Conservation (phyloP, 2,797 vertebrate genomes). For the Lycodopsis pacificus region DNA sequence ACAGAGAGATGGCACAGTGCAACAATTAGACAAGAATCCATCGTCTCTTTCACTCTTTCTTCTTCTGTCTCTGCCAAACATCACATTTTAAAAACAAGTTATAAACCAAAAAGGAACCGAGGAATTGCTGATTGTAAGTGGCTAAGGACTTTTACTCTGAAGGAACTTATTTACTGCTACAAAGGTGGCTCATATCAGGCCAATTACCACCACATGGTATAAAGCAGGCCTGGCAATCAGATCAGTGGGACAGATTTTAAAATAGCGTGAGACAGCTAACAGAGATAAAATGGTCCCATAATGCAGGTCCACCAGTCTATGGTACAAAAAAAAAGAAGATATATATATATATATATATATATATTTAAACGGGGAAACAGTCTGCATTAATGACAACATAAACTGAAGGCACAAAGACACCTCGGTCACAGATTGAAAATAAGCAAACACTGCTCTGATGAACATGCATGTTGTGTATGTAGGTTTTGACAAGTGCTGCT, state of each 20-base stretch:
- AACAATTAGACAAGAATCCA: background rate
- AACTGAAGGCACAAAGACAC: slow-evolving; percentile 2
- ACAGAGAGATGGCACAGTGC: slow-evolving; percentile 9
- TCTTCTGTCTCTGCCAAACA: background rate
- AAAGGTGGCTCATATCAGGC: background rate
- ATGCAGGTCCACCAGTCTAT: background rate
- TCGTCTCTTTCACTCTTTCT: background rate
- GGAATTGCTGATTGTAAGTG: background rate
- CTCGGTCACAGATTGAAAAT: slow-evolving; percentile 11
- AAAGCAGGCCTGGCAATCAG: background rate
- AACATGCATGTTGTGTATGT: slow-evolving; percentile 30
- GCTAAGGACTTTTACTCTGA: background rate
- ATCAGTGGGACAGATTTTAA: background rate
- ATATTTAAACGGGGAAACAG: background rate
- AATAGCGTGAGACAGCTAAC: background rate
- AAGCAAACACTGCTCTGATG: slow-evolving; percentile 10
- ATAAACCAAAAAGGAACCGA: background rate
- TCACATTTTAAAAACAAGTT: background rate
- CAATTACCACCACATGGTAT: background rate
- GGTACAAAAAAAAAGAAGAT: background rate
- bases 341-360: too few relatives aligned
- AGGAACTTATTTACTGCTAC: background rate
- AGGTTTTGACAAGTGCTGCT: slow-evolving; percentile 23
- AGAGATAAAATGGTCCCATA: background rate
- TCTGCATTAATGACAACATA: background rate